Conservation (phyloP, 2,797 vertebrate genomes). For the Galaxias olidus region DNA sequence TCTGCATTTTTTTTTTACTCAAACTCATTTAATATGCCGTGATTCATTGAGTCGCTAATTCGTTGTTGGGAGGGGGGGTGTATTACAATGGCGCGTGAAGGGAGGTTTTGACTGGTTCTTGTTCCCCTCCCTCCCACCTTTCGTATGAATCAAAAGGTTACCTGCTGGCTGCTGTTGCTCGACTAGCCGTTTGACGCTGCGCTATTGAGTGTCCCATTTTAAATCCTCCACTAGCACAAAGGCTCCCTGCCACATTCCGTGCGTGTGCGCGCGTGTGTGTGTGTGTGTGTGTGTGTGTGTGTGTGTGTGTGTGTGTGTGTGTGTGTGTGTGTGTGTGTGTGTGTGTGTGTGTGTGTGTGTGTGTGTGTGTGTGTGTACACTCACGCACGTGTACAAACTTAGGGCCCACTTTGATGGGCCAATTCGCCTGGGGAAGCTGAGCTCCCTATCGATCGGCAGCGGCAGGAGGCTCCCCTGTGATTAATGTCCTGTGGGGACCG, state of each 20-base stretch:
- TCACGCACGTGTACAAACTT: too few species aligned
- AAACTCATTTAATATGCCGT: too few species aligned
- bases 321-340: constrained; percentile 9
- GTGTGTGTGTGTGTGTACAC: not conserved
- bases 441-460: constrained; percentile 48
- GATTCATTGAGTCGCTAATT: too few species aligned
- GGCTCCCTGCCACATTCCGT: not conserved
- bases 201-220: too few species aligned
- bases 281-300: not conserved
- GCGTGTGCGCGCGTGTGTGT: constrained; percentile 4
- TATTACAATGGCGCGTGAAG: too few species aligned
- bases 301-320: not conserved
- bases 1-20: too few species aligned
- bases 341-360: not conserved
- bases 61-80: too few species aligned
- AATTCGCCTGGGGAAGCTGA: constrained; percentile 32
- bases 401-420: constrained; percentile 32
- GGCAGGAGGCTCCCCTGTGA: constrained; percentile 35
- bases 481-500: constrained; percentile 47
- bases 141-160: too few species aligned
- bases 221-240: not conserved
- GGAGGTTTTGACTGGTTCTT: too few species aligned
- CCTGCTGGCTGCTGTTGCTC: too few species aligned
- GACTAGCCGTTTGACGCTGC: too few species aligned
- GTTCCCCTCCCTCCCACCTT: too few species aligned